Percentiles rank a stretch among this genome's conserved stretches.
Evolutionary conservation across 2,113 vertebrate species (phyloP).

Genomic region (Holacanthus passer): DNA sequence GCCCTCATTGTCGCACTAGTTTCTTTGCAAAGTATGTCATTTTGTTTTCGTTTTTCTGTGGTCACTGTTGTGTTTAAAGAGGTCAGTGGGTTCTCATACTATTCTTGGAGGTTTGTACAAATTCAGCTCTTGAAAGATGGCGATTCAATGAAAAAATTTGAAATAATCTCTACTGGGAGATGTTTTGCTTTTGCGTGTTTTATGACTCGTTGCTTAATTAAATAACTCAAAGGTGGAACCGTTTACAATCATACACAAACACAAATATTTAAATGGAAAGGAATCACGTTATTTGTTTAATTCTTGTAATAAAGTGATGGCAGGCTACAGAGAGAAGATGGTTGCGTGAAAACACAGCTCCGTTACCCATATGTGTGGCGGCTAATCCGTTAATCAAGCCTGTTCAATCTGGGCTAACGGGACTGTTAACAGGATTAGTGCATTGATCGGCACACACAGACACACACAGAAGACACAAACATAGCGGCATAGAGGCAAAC

Average conservation of each 20-base stretch:
- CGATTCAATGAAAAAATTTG: neutral
- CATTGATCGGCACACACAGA: conserved; percentile 59
- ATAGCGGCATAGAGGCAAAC: conserved; percentile 26
- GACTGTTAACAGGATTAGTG: conserved; percentile 73
- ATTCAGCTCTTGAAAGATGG: neutral
- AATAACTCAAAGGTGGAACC: conserved; percentile 5
- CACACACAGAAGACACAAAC: conserved; percentile 38
- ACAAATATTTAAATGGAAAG: neutral
- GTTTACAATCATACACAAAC: neutral
- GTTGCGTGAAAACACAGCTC: conserved; percentile 35
- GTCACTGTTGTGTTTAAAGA: conserved; percentile 17
- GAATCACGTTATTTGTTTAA: neutral
- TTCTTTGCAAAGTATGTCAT: conserved; percentile 39
- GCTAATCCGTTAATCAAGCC: conserved; percentile 74
- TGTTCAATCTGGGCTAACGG: conserved; percentile 63
- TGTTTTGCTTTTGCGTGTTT: conserved; percentile 5
- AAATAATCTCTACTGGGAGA: neutral
- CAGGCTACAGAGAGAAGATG: neutral
- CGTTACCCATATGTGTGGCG: conserved; percentile 39
- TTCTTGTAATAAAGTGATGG: conserved; percentile 5
- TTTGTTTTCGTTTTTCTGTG: neutral
- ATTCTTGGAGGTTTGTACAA: neutral
- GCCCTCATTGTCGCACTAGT: conserved; percentile 16
- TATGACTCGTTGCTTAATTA: neutral
- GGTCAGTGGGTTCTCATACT: neutral